A percentile compares a stretch with the other conserved stretches of the same genome.
Evolutionary conservation across 2,113 vertebrate genomes (phyloP).

Genomic region (Stigmatopora nigra): DNA sequence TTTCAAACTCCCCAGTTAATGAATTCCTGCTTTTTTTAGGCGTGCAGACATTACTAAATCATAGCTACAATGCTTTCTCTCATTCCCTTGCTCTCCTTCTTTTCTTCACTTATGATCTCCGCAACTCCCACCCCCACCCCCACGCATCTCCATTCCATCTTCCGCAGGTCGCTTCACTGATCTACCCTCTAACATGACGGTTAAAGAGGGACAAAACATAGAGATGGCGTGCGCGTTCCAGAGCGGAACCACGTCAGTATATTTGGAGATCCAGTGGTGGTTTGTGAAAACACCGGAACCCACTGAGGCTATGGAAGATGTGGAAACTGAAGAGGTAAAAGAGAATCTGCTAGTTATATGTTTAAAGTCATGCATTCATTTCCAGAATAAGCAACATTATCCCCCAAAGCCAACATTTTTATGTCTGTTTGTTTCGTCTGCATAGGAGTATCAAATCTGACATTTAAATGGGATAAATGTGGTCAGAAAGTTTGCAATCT

Average conservation of each 20-base stretch:
- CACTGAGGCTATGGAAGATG: constrained; percentile 70
- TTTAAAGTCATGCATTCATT: background rate
- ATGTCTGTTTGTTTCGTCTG: no score
- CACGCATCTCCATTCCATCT: background rate
- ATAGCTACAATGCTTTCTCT: constrained; percentile 5
- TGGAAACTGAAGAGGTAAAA: constrained; percentile 76
- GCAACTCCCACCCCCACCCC: background rate
- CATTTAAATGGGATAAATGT: background rate
- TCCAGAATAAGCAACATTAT: background rate
- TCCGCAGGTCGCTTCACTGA: constrained; percentile 91
- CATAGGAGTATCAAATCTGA: background rate
- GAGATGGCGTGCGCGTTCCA: constrained; percentile 96
- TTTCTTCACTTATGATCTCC: constrained; percentile 26
- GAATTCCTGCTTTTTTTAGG: constrained; percentile 1
- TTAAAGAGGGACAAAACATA: constrained; percentile 89
- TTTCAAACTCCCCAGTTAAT: background rate
- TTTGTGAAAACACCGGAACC: constrained; percentile 80
- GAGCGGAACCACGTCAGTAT: constrained; percentile 84
- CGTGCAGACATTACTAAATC: constrained; percentile 6
- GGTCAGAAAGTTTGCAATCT: background rate
- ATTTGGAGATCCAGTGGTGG: constrained; percentile 97
- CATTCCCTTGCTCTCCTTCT: background rate
- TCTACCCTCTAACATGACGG: constrained; percentile 86
- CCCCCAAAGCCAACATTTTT: no score
- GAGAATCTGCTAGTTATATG: constrained; percentile 4